These are phyloP conservation scores for Matsumurasca onukii DNA, from an alignment of 1,140 invertebrate species.

Conservation along the genomic window DNA sequence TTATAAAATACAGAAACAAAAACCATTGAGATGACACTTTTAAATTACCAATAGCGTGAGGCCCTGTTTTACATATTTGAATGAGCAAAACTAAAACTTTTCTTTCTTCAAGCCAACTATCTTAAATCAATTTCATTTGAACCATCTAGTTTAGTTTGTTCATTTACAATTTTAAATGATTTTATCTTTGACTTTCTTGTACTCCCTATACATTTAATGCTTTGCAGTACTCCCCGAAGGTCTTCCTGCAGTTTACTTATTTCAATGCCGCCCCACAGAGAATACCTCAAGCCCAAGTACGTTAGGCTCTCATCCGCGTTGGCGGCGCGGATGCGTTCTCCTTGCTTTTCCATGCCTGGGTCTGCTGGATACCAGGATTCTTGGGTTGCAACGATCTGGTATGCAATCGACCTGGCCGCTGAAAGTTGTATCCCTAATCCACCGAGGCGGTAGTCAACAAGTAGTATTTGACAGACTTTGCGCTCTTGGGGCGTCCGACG, in stretches of 20 bases:
- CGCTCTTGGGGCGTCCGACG: neutral
- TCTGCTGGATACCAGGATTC: constrained; percentile 31
- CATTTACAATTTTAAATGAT: too few relatives aligned
- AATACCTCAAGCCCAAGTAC: constrained; percentile 36
- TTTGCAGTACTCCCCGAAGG: constrained; percentile 15
- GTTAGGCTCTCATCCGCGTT: constrained; percentile 1
- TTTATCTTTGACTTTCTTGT: too few relatives aligned
- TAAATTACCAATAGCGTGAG: too few relatives aligned
- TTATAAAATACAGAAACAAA: too few relatives aligned
- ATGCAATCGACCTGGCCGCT: constrained; percentile 27
- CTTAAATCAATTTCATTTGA: too few relatives aligned
- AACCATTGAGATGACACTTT: too few relatives aligned
- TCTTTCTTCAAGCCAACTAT: too few relatives aligned
- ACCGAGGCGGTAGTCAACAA: constrained; percentile 4
- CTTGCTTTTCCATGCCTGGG: constrained; percentile 13
- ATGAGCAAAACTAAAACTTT: too few relatives aligned
- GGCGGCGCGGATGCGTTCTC: neutral
- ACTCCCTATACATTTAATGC: neutral
- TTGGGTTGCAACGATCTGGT: neutral
- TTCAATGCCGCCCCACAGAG: constrained; percentile 15
- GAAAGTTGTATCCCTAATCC: neutral
- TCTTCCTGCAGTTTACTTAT: neutral
- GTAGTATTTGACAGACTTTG: neutral
- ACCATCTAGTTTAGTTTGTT: too few relatives aligned
- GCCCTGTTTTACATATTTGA: too few relatives aligned